These are phyloP conservation scores for Actenoides lindsayi DNA, from an alignment of 2,113 vertebrate genomes.

Conservation along the genomic window DNA sequence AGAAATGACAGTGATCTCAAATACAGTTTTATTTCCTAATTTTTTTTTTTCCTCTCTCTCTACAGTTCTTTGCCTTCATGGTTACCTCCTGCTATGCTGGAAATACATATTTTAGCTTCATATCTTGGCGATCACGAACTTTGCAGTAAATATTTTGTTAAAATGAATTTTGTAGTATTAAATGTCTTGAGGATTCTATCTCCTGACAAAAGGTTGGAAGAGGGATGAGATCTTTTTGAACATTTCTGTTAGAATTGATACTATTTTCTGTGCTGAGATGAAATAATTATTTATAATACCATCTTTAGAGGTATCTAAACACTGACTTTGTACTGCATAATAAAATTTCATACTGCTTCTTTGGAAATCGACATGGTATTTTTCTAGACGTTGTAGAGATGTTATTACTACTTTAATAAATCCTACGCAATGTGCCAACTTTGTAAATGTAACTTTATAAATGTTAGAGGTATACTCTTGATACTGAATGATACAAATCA, in stretches of 20 bases:
- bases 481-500: conserved; percentile 40
- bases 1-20: background rate
- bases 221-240: conserved; percentile 11
- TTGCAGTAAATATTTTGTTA: conserved; percentile 67
- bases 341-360: conserved; percentile 23
- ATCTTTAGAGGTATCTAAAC: conserved; percentile 1
- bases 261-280: conserved; percentile 3
- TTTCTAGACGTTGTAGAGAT: conserved; percentile 57
- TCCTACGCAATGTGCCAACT: background rate
- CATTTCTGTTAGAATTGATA: conserved; percentile 44
- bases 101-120: conserved; percentile 87
- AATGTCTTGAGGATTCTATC: conserved; percentile 24
- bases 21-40: background rate
- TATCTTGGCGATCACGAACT: conserved; percentile 82
- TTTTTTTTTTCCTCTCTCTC: background rate
- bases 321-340: background rate
- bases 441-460: conserved; percentile 56
- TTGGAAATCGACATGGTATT: conserved; percentile 39
- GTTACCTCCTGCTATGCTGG: conserved; percentile 88
- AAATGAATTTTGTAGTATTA: conserved; percentile 41
- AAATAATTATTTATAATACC: conserved; percentile 43
- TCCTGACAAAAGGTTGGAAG: conserved; percentile 3
- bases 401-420: conserved; percentile 13
- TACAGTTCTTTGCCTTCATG: conserved; percentile 90
- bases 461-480: conserved; percentile 20